Evolutionary conservation across 2,888 invertebrate species (phyloP), one percentile per base, ranked within the genome.

Genomic region (Tetragonula carbonaria): DNA sequence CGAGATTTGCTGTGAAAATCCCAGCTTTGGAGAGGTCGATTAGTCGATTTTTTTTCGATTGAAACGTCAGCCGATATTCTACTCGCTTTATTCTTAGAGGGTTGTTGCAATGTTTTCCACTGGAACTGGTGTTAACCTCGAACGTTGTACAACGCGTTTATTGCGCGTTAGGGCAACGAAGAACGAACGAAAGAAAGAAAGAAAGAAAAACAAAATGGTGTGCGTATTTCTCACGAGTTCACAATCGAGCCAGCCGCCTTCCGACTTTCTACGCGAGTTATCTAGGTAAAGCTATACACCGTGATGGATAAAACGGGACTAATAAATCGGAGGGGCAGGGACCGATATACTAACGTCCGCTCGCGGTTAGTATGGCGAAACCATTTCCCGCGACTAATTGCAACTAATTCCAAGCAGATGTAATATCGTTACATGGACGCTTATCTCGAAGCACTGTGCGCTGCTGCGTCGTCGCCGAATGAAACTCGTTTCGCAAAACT

Each of bases 141-240:
- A 76, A 66, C 67, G 71, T 45, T 57, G 63, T 33, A 28, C 3
- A 33, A 33, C 38, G 38, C 23, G 23, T 23, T 38, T 38, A 8
- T 38, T 38, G 38, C 38, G 38, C 38, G 38, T 38, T 38, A 38
- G 38, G 38, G 8, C 45, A 45, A 45, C 1, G 45, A 45, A 45
- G 8, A 38, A 8, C 1, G 45, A 45, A 45, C 1, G 8, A 38
- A 53, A 45, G 33, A 38, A 63, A 72, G 55, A 86, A 33, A 66
- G 72, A 65, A 57, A 67, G 66, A 55, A 55, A 75, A 21, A 55
- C 13, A 66, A 59, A 80, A 75, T 38, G 38, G 78, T 78, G 87
- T 80, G 81, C 79, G 78, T 82, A 80, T 86, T 88, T 88, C 84
- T 86, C 87, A 86, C 86, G 84, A 45, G 45, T 86, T 88, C 76